These are phyloP conservation scores for Aleiodes sp. DNA, from an alignment of 1,140 invertebrate genomes.

Conservation along the genomic window DNA sequence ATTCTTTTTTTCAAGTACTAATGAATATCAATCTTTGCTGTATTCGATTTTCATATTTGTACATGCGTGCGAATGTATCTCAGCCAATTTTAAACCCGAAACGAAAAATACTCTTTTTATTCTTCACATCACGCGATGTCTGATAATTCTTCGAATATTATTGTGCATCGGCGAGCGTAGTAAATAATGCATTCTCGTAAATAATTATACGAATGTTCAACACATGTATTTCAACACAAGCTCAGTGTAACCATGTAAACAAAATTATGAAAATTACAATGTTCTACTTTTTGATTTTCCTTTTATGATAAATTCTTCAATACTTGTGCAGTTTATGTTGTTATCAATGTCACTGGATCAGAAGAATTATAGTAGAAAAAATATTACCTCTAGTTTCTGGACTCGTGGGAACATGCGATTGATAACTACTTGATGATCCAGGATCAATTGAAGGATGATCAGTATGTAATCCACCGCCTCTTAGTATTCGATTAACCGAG, in stretches of 20 bases:
- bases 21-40: not conserved
- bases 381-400: slow-evolving; percentile 37
- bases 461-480: slow-evolving; percentile 76
- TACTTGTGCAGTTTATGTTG: no score
- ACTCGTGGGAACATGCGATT: slow-evolving; percentile 34
- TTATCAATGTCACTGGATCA: not conserved
- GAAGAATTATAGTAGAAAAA: slow-evolving; percentile 9
- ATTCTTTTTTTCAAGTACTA: not conserved
- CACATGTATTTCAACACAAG: not conserved
- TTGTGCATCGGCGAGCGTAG: not conserved
- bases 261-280: not conserved
- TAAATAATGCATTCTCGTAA: slow-evolving; percentile 8
- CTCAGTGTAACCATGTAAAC: not conserved
- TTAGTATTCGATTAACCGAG: slow-evolving; percentile 92
- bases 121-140: slow-evolving; percentile 18
- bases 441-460: slow-evolving; percentile 56
- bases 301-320: no score
- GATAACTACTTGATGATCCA: slow-evolving; percentile 43
- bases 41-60: not conserved
- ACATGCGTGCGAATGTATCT: slow-evolving; percentile 8
- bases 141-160: slow-evolving; percentile 7
- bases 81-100: slow-evolving; percentile 14
- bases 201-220: slow-evolving; percentile 4
- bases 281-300: no score
- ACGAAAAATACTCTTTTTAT: slow-evolving; percentile 2